Base-by-base conservation (phyloP, 2,113 vertebrate genomes). In the Ictalurus furcatus region DNA sequence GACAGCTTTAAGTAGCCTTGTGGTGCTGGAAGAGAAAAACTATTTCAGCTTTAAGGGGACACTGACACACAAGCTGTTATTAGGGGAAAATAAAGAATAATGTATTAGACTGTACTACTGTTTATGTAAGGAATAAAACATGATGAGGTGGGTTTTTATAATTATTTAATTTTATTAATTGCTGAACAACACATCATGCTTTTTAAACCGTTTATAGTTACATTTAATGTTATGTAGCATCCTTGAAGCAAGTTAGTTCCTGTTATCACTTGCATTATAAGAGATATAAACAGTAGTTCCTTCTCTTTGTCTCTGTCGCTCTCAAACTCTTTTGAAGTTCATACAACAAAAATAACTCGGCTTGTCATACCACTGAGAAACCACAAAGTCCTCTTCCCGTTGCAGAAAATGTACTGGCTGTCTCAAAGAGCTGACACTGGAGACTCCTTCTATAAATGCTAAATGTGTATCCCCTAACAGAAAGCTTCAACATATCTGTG, bases 1-100 rank as follows among this genome's bases (percentile, higher is more conserved):
- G 88, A 34, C 88, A 81, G 84, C 74, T 71, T 79, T 89, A 85
- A 89, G 84, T 59, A 86, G 76, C 34, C 84, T 34, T 89, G 73
- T 25, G 1, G 69, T 87, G 30, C 88, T 81, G 40, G 84, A 90
- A 21, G 78, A 54, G 37, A 12, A 71, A 78, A 76, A 76, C 23
- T 13, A 79, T 34, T 73, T 74, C 21, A 52, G 21, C 71, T 58
- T 40, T 74, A 44, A 44, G 1, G 23, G 69, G 30, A 81, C 86
- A 30, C 86, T 67, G 59, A 54, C 65, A 84, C 34, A 34, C 61
- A 44, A 84, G 81, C 54, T 88, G 19, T 59, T 63, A 83, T 76
- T 84, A 40, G 28, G 11, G 54, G n/a, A 5, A 21, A 34, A 83
- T 23, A 25, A 37, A 3, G 30, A 12, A 37, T 23, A 1, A 21